Base-by-base conservation (phyloP, 2,888 invertebrate species). In the Drosophila ustulata region DNA sequence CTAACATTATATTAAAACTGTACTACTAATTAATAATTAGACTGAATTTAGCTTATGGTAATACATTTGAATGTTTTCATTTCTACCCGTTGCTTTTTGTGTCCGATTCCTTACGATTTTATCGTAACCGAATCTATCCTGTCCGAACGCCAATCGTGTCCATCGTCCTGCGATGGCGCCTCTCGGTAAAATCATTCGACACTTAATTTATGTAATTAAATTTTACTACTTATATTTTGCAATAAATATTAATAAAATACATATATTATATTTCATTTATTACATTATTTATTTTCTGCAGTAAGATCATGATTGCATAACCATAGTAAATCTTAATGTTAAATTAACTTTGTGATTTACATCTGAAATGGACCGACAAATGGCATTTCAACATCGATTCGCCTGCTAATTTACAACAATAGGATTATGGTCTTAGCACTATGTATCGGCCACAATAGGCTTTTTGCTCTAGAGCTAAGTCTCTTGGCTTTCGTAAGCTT, bases 371-470 rank as follows among this genome's bases (percentile, higher is more conserved):
- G n/a, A 9, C n/a, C 39, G 30, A 41, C 18, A 6, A 43, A 39
- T 7, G 23, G 34, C 18, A 46, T 46, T 39, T 46, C 53, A 39
- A 1, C 55, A 28, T 28, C 9, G n/a, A 47, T 30, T 28, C 11
- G 4, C 18, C 43, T 50, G 39, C 51, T 43, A 50, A 67, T 59
- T 64, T 47, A 34, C 63, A 63, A 64, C 55, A 68, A 72, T 39
- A 39, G 68, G 72, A 63, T 68, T 72, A 50, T 13, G 23, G 26
- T 8, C 25, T 11, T 25, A 32, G 18, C 5, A 18, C 26, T 30
- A 41, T 28, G 30, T 18, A 28, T 6, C 9, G 37, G 56, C 26
- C 57, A 28, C 47, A 57, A 57, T 11, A 57, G 43, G 53, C 28
- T 53, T 43, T 39, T 26, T 37, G 7, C n/a, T 25, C 25, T 13